Conservation (phyloP, 2,113 vertebrate species). For the Psilopsiagon aurifrons region DNA sequence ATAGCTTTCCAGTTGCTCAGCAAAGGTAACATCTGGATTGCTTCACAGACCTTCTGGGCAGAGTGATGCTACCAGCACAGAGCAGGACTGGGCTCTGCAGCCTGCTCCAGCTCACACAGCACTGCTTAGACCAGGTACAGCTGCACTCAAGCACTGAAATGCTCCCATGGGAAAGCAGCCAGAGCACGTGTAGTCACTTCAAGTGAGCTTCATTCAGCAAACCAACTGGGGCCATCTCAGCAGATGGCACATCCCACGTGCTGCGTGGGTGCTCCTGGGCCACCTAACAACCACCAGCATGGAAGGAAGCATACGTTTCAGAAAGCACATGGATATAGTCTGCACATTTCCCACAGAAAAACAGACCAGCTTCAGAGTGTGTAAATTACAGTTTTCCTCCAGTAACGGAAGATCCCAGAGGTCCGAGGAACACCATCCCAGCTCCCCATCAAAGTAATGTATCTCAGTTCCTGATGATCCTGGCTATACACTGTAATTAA, state of each 20-base stretch:
- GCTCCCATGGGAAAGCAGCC: neutral
- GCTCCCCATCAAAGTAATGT: neutral
- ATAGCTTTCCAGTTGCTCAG: neutral
- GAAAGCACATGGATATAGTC: neutral
- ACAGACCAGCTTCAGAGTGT: fast-evolving
- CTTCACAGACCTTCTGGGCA: neutral
- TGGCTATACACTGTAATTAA: neutral
- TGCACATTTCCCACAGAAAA: neutral
- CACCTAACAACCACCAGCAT: neutral
- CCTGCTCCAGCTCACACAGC: neutral
- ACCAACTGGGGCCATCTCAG: neutral
- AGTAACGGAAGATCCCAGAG: neutral
- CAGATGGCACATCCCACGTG: neutral
- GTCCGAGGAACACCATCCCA: neutral
- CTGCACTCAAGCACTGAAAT: neutral
- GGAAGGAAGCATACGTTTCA: neutral
- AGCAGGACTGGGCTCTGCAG: neutral
- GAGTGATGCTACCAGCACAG: fast-evolving
- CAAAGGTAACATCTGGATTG: neutral
- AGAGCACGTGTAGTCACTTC: neutral
- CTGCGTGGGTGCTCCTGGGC: neutral
- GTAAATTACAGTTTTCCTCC: neutral
- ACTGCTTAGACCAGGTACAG: neutral
- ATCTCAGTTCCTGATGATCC: neutral
- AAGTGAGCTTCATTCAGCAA: neutral